Evolutionary conservation across 2,797 vertebrate genomes (phyloP).

Genomic region (Melanotaenia boesemani): DNA sequence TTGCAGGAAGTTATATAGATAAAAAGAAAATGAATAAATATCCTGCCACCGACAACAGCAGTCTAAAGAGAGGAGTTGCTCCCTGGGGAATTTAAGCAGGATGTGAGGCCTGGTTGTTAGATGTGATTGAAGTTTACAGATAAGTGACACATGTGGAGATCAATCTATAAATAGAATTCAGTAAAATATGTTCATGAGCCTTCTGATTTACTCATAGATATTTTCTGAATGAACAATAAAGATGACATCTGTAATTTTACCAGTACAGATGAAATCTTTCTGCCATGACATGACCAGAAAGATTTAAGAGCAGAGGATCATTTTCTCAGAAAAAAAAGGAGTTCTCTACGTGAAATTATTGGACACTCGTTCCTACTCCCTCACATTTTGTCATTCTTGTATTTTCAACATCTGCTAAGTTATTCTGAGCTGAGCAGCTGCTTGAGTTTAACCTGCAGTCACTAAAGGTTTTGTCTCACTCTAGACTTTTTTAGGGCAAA

Average conservation of each 20-base stretch:
- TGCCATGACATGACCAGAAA: conserved; percentile 12
- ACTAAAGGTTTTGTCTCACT: conserved; percentile 36
- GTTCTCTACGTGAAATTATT: conserved; percentile 35
- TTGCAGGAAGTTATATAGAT: conserved; percentile 48
- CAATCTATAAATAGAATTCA: conserved; percentile 5
- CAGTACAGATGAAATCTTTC: conserved; percentile 5
- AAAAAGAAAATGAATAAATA: conserved; percentile 28
- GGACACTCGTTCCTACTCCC: conserved; percentile 40
- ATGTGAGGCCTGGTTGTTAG: conserved; percentile 15
- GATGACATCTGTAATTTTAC: conserved; percentile 7
- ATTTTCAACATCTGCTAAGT: conserved; percentile 60
- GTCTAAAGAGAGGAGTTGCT: conserved; percentile 24
- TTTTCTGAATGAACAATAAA: conserved; percentile 8
- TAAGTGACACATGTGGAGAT: conserved; percentile 12
- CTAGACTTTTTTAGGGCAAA: conserved; percentile 19
- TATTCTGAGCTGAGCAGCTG: conserved; percentile 55
- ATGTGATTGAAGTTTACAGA: conserved; percentile 25
- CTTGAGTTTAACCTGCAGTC: conserved; percentile 42
- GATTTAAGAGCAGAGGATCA: conserved; percentile 12
- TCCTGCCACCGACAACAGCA: conserved; percentile 15
- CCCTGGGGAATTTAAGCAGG: conserved; percentile 30
- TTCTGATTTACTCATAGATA: conserved; percentile 5
- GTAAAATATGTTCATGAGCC: not conserved
- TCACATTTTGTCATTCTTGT: conserved; percentile 38
- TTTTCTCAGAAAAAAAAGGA: conserved; percentile 24